Conservation (phyloP, 2,113 vertebrate genomes). For the Cnemophilus loriae region DNA sequence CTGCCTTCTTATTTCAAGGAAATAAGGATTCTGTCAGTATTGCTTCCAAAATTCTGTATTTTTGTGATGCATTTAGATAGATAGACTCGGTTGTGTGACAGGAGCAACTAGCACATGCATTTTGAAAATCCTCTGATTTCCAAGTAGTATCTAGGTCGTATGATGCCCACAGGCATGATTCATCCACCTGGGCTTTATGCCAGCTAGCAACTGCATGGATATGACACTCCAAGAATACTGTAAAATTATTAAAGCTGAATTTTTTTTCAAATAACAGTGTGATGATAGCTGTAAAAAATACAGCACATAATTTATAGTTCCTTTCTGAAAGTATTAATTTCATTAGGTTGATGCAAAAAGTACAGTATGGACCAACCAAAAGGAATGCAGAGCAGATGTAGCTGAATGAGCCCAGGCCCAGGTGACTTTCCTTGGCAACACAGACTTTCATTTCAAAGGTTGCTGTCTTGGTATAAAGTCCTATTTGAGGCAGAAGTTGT, state of each 20-base stretch:
- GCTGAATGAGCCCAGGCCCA: not conserved
- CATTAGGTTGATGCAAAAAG: not conserved
- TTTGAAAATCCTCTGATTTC: constrained; percentile 20
- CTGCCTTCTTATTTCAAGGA: not conserved
- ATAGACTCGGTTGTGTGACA: not conserved
- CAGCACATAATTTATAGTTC: not conserved
- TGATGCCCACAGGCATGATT: constrained; percentile 38
- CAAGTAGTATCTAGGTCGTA: constrained; percentile 25
- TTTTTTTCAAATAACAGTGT: not conserved
- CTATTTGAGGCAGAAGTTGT: not conserved
- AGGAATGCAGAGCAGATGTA: not conserved
- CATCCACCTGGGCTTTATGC: constrained; percentile 47
- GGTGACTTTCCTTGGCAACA: not conserved
- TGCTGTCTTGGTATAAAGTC: not conserved
- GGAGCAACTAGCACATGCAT: not conserved
- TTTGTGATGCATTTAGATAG: not conserved
- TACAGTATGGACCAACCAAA: not conserved
- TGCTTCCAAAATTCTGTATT: not conserved
- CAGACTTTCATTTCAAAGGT: not conserved
- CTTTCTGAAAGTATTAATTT: not conserved
- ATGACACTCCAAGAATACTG: not conserved
- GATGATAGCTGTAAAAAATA: not conserved
- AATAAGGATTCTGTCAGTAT: not conserved
- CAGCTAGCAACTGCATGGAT: not conserved
- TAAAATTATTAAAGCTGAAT: not conserved